Percentiles rank a stretch among this genome's conserved stretches.
These are phyloP conservation scores for Oreochromis tanganicae DNA, from an alignment of 2,113 vertebrate genomes.

Conservation along the genomic window DNA sequence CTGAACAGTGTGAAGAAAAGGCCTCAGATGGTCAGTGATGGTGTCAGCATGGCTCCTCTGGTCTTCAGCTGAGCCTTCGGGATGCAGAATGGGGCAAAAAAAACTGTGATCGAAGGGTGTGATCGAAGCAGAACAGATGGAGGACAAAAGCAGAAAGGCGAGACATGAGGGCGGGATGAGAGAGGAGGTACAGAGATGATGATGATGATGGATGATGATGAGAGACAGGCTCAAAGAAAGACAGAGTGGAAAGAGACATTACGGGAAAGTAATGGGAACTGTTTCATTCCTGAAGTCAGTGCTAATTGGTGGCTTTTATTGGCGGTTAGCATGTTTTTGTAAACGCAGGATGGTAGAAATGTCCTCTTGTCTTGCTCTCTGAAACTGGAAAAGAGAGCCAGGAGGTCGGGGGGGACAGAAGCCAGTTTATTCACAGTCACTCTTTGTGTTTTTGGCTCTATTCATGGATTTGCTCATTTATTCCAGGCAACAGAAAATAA, in stretches of 20 bases:
- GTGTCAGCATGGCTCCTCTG: not conserved
- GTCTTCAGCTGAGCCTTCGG: not conserved
- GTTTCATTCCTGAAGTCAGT: not conserved
- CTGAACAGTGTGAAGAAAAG: not conserved
- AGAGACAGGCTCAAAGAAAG: not conserved
- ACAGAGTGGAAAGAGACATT: not conserved
- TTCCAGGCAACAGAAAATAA: not conserved
- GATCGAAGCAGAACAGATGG: not conserved
- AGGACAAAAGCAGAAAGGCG: not conserved
- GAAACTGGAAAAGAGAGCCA: not conserved
- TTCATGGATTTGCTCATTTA: not conserved
- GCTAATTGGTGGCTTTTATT: not conserved
- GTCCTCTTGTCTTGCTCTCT: not conserved
- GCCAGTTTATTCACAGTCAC: not conserved
- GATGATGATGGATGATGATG: not conserved
- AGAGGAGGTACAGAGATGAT: not conserved
- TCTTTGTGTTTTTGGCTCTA: not conserved
- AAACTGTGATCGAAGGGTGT: not conserved
- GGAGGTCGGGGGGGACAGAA: not conserved
- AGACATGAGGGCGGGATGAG: not conserved
- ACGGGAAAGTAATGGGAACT: not conserved
- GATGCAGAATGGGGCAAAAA: not conserved
- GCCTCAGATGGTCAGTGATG: not conserved
- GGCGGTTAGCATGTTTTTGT: not conserved
- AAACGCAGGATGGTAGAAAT: not conserved